These are phyloP conservation scores for Leptinotarsa tumamoca DNA, from an alignment of 2,888 invertebrate species.

Conservation along the genomic window DNA sequence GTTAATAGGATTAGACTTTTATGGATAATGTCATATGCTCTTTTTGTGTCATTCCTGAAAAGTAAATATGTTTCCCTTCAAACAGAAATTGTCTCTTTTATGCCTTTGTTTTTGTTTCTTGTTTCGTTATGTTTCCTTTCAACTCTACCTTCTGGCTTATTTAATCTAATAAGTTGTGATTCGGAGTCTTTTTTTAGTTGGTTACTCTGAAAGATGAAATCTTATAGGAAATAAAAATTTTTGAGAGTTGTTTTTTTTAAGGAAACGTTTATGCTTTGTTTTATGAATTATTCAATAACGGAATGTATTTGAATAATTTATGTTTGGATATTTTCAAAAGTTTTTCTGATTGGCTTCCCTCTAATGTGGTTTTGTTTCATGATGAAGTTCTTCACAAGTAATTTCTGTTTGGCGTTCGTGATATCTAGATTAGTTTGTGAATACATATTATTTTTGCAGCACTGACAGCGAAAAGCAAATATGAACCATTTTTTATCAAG, in stretches of 20 bases:
- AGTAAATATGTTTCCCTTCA: constrained; percentile 59
- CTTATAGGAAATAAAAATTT: constrained; percentile 1
- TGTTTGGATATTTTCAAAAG: background rate
- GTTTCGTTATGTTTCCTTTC: constrained; percentile 34
- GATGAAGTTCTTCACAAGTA: background rate
- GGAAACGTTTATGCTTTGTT: background rate
- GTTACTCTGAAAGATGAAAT: constrained; percentile 15
- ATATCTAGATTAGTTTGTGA: too few relatives aligned
- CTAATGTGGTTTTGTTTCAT: too few relatives aligned
- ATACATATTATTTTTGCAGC: too few relatives aligned
- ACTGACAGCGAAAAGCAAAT: too few relatives aligned
- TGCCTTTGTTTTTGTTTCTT: constrained; percentile 38
- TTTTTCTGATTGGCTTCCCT: background rate
- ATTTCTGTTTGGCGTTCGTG: too few relatives aligned
- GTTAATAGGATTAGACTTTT: constrained; percentile 67
- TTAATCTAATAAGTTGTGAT: constrained; percentile 34
- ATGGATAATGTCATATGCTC: constrained; percentile 66
- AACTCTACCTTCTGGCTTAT: constrained; percentile 34
- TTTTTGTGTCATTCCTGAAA: constrained; percentile 57
- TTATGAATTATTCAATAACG: background rate
- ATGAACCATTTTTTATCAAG: too few relatives aligned
- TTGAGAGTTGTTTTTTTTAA: background rate
- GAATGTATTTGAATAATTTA: constrained; percentile 2
- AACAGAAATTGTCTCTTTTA: constrained; percentile 39
- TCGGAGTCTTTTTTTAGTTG: constrained; percentile 24